Evolutionary conservation across 2,113 vertebrate species (phyloP), one percentile per base, ranked within the genome.

Genomic region (Salvelinus namaycush): DNA sequence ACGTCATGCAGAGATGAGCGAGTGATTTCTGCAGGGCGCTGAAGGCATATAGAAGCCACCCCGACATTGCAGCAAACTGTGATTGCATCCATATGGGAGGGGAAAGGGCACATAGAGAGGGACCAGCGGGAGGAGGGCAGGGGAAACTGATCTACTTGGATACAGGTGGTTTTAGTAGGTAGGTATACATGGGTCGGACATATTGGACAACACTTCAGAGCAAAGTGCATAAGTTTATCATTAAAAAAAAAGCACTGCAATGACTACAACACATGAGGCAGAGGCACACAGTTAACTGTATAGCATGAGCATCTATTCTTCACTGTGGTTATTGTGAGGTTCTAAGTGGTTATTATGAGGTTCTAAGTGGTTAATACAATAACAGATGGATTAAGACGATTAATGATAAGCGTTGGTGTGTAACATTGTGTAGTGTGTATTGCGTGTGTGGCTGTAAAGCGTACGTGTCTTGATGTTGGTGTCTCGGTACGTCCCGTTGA

Each of bases 401-500:
- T 16, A 18, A 18, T 18, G 16, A 54, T 18, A 18, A 44, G 39
- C 51, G 1, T 16, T 54, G 51, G 51, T 4, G 51, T 54, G 51
- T 54, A 18, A 54, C 51, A 5, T 51, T 51, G 1, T 24, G 24
- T 24, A 24, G 24, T 8, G 14, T 2, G 16, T 11, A 44, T 1
- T 51, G 7, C 57, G 39, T 12, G 39, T 44, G 39, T 44, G 39
- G 79, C n/a, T 31, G 51, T 6, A 20, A 4, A 12, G 73, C 94
- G 93, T 92, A 95, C 94, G 90, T 76, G 93, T 79, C 91, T 94
- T 95, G 84, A 94, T 29, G 83, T 95, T 95, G 90, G 93, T 94
- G 90, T 95, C 94, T 94, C 94, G 92, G 86, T 95, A 95, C 24
- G 94, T 95, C 79, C 94, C 94, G 26, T 95, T 95, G 27, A 95